Conservation (phyloP, 2,888 invertebrate genomes). For the Nudaria mundana region DNA sequence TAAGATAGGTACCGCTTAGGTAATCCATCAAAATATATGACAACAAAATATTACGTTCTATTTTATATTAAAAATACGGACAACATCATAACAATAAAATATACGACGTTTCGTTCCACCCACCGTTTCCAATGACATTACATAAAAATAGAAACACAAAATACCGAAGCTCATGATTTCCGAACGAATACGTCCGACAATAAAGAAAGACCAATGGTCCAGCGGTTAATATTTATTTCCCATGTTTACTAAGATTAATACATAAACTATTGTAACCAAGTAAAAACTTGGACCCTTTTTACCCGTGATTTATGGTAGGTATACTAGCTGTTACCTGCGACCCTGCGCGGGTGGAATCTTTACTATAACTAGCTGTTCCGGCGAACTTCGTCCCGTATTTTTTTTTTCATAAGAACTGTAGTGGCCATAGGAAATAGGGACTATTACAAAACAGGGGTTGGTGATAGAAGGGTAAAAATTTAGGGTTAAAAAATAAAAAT, state of each 20-base stretch:
- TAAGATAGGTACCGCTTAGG: too few relatives aligned
- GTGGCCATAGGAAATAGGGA: too few relatives aligned
- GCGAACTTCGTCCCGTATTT: too few relatives aligned
- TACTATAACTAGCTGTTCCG: too few relatives aligned
- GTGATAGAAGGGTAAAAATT: too few relatives aligned
- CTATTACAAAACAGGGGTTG: too few relatives aligned
- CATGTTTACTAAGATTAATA: conserved; percentile 27
- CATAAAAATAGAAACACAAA: conserved; percentile 17
- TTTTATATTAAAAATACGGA: not conserved
- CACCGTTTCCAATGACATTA: conserved; percentile 1
- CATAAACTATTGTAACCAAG: conserved; percentile 27
- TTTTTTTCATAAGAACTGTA: too few relatives aligned
- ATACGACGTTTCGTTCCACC: not conserved
- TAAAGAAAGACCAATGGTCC: conserved; percentile 25
- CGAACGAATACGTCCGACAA: conserved; percentile 12
- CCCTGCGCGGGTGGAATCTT: too few relatives aligned
- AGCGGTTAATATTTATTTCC: conserved; percentile 28
- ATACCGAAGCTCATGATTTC: conserved; percentile 13
- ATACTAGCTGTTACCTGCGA: too few relatives aligned
- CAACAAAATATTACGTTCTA: too few relatives aligned
- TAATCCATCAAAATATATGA: too few relatives aligned
- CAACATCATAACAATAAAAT: not conserved
- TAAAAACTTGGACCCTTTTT: conserved; percentile 27
- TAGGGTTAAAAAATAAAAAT: too few relatives aligned
- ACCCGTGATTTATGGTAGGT: conserved; percentile 21